phyloP scores from a whole-genome alignment of 2,113 vertebrate genomes.

The Notothenia rossii region DNA sequence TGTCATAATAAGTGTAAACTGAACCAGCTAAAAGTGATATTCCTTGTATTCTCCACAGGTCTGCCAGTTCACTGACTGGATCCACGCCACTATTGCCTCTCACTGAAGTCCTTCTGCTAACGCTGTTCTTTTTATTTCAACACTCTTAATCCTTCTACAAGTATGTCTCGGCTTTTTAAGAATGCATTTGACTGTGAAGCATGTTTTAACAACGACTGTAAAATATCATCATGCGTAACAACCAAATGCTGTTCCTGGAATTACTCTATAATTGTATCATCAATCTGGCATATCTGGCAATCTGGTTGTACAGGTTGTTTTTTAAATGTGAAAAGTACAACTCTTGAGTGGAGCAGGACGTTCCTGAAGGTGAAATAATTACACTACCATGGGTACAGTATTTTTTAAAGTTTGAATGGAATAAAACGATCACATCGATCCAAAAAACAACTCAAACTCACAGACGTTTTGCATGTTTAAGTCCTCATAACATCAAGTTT shows the following conservation, averaged over 20 bases:
- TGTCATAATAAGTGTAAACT: no score
- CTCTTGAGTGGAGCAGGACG: not conserved
- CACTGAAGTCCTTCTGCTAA: constrained; percentile 15
- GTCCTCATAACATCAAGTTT: no score
- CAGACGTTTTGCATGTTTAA: no score
- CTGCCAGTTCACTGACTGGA: constrained; percentile 53
- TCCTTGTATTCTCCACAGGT: constrained; percentile 14
- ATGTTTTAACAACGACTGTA: constrained; percentile 5
- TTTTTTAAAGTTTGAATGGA: not conserved
- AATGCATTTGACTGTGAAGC: not conserved
- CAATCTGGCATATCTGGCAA: no score
- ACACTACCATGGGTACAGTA: not conserved
- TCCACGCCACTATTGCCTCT: constrained; percentile 39
- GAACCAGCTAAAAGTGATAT: not conserved
- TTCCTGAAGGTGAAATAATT: not conserved
- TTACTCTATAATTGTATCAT: not conserved
- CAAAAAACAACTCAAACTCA: not conserved
- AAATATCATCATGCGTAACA: not conserved
- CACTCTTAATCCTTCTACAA: no score
- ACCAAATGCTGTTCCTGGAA: no score
- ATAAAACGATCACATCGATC: not conserved
- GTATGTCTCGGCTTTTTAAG: no score
- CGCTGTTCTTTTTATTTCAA: no score
- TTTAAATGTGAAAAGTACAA: no score
- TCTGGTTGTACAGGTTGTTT: no score